Percentiles rank a stretch among this genome's conserved stretches.
phyloP scores from a whole-genome alignment of 2,797 vertebrate genomes.

The Rhynchonycteris naso region DNA sequence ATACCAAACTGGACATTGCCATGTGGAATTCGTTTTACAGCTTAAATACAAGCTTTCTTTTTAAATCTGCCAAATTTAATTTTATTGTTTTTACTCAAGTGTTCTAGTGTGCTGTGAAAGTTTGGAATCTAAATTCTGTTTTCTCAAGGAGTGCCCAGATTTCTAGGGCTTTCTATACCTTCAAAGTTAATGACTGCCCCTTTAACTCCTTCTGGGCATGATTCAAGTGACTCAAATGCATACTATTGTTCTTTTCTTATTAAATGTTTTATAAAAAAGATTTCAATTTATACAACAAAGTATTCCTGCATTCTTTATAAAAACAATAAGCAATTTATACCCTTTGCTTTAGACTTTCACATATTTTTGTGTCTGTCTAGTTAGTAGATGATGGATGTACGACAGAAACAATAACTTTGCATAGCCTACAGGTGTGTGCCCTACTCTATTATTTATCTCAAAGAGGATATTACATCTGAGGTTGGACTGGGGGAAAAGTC shows the following conservation, averaged over 20 bases:
- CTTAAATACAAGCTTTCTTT: slow-evolving; percentile 24
- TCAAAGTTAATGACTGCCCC: slow-evolving; percentile 9
- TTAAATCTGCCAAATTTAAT: slow-evolving; percentile 55
- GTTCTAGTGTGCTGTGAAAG: slow-evolving; percentile 49
- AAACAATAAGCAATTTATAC: slow-evolving; percentile 43
- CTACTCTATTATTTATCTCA: slow-evolving; percentile 46
- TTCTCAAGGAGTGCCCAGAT: slow-evolving; percentile 11
- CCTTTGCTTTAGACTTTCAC: slow-evolving; percentile 38
- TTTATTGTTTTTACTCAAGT: slow-evolving; percentile 52
- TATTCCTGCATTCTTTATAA: slow-evolving; percentile 42
- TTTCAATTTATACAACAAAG: slow-evolving; percentile 10
- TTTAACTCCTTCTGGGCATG: slow-evolving; percentile 36
- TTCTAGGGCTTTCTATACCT: slow-evolving; percentile 35
- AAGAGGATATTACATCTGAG: slow-evolving; percentile 46
- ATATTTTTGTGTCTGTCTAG: slow-evolving; percentile 41
- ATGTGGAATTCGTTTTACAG: background rate
- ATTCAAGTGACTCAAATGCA: slow-evolving; percentile 22
- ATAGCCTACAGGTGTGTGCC: slow-evolving; percentile 58
- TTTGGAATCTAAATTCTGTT: slow-evolving; percentile 65
- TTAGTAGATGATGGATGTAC: slow-evolving; percentile 58
- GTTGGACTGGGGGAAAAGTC: background rate
- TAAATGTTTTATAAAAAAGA: slow-evolving; percentile 27
- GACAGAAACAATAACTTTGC: slow-evolving; percentile 52
- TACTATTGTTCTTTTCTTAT: background rate
- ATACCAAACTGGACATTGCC: background rate